phyloP scores from a whole-genome alignment of 1,140 invertebrate species.

The Zaprionus africanus region DNA sequence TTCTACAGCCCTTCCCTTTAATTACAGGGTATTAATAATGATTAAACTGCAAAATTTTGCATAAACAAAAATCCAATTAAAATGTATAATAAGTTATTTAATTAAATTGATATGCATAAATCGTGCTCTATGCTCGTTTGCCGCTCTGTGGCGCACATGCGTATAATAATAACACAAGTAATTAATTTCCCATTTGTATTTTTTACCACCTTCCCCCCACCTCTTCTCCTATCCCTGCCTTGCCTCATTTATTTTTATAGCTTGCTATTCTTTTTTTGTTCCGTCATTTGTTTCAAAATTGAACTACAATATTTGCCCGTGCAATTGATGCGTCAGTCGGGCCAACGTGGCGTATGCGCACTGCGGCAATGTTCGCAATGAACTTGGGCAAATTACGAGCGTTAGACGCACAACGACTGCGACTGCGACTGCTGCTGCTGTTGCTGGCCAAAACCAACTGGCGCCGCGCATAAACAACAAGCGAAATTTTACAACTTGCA shows the following conservation, averaged over 20 bases:
- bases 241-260: background rate
- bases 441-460: constrained; percentile 31
- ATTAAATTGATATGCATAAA: constrained; percentile 76
- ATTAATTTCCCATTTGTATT: constrained; percentile 35
- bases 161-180: constrained; percentile 33
- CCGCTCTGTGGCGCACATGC: background rate
- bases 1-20: background rate
- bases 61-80: constrained; percentile 75
- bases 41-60: constrained; percentile 52
- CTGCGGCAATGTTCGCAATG: constrained; percentile 27
- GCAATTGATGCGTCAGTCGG: constrained; percentile 17
- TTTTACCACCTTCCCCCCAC: background rate
- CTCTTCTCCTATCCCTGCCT: background rate
- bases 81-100: constrained; percentile 77
- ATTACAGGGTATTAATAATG: constrained; percentile 23
- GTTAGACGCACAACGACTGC: constrained; percentile 5
- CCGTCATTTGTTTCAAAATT: constrained; percentile 29
- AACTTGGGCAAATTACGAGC: constrained; percentile 33
- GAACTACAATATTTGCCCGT: constrained; percentile 20
- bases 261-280: background rate
- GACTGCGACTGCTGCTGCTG: background rate
- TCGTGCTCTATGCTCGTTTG: constrained; percentile 32
- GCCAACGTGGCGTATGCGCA: constrained; percentile 31
- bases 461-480: constrained; percentile 51
- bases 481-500: constrained; percentile 58